These are phyloP conservation scores for Danio choprae DNA, from an alignment of 2,797 vertebrate genomes.

Conservation along the genomic window DNA sequence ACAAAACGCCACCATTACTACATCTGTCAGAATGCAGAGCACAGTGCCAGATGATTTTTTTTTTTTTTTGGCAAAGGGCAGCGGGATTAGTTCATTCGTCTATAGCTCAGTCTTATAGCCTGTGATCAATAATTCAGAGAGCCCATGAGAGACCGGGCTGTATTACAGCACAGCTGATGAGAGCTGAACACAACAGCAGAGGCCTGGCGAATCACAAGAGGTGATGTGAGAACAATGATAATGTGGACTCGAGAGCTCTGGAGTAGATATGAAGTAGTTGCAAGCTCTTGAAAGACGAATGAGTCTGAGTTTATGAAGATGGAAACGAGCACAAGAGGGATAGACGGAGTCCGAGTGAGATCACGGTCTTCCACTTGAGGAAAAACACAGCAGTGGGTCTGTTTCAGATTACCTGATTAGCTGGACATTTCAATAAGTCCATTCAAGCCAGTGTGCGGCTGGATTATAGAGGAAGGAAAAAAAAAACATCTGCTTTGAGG, in stretches of 20 bases:
- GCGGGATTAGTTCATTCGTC: conserved; percentile 33
- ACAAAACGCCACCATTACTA: conserved; percentile 10
- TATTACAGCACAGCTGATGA: conserved; percentile 59
- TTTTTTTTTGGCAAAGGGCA: conserved; percentile 32
- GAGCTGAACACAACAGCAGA: neutral
- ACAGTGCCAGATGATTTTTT: conserved; percentile 37
- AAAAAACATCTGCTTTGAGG: conserved; percentile 49
- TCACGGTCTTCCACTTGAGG: conserved; percentile 23
- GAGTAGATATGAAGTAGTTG: conserved; percentile 20
- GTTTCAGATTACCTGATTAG: conserved; percentile 57
- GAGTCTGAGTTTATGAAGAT: conserved; percentile 3
- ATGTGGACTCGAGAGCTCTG: neutral
- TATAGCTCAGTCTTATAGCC: conserved; percentile 39
- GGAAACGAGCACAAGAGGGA: neutral
- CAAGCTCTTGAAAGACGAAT: neutral
- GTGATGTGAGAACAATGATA: conserved; percentile 32
- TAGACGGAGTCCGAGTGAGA: conserved; percentile 5
- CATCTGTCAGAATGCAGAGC: conserved; percentile 25
- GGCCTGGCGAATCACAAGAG: neutral
- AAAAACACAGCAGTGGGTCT: conserved; percentile 40
- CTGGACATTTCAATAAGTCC: conserved; percentile 35
- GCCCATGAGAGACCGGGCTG: conserved; percentile 60
- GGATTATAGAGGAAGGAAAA: conserved; percentile 24
- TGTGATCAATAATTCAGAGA: conserved; percentile 69
- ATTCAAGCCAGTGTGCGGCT: conserved; percentile 7